A percentile compares a stretch with the other conserved stretches of the same genome.
Evolutionary conservation across 2,888 invertebrate species (phyloP).

Genomic region (Polyommatus iphigenia): DNA sequence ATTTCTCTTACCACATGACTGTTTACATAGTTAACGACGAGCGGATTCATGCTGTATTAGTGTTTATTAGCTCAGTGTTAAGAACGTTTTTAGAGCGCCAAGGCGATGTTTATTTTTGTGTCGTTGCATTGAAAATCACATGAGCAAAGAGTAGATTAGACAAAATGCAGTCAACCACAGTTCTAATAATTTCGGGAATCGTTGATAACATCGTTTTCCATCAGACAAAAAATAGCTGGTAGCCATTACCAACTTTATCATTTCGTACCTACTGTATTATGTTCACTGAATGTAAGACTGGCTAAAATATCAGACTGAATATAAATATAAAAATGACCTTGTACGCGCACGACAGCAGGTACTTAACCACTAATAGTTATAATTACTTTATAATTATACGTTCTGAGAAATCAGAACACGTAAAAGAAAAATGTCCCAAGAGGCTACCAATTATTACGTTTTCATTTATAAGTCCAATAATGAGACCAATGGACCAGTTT

Average conservation of each 20-base stretch:
- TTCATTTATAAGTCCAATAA: neutral
- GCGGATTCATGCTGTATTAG: neutral
- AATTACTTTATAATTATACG: conserved; percentile 34
- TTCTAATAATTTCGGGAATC: neutral
- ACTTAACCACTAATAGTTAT: conserved; percentile 16
- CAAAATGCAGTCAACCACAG: neutral
- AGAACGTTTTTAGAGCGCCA: conserved; percentile 6
- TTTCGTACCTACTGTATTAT: neutral
- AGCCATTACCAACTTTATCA: neutral
- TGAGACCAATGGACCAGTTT: neutral
- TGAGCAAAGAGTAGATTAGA: neutral
- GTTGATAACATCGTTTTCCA: neutral
- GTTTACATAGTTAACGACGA: conserved; percentile 33
- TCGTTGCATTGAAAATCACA: conserved; percentile 14
- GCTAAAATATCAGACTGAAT: neutral
- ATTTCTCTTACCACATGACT: conserved; percentile 39
- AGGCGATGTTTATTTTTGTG: conserved; percentile 17
- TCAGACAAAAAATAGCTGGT: neutral
- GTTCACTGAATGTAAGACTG: neutral
- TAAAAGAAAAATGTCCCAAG: neutral
- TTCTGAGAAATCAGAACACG: conserved; percentile 27
- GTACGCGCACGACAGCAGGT: conserved; percentile 16
- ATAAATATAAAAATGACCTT: conserved; percentile 26
- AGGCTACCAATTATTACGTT: neutral
- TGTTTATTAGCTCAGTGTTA: neutral